Evolutionary conservation across 2,888 invertebrate species (phyloP).

Genomic region (Frankliniella intonsa): DNA sequence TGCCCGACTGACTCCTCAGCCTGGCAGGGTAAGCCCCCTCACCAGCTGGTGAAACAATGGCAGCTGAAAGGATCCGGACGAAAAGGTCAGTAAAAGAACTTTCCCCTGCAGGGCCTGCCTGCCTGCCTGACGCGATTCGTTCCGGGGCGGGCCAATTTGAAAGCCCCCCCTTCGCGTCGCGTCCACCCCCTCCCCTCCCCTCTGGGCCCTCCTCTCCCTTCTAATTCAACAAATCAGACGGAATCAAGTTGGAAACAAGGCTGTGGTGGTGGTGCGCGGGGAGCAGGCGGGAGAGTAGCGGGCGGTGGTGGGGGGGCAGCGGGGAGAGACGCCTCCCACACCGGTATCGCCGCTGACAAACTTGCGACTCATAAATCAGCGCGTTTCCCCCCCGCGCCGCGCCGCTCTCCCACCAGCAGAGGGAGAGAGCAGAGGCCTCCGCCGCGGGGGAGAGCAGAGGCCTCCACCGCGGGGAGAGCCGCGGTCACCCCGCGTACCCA

Average conservation of each 20-base stretch:
- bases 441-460: too few relatives aligned
- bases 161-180: background rate
- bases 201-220: background rate
- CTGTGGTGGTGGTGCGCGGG: background rate
- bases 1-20: too few relatives aligned
- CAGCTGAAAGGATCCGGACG: too few relatives aligned
- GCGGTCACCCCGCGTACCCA: too few relatives aligned
- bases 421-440: background rate
- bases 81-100: too few relatives aligned
- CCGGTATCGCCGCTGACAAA: background rate
- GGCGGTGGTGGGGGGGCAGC: background rate
- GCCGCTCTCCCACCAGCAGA: background rate
- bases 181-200: background rate
- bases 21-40: too few relatives aligned
- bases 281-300: background rate
- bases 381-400: too few relatives aligned
- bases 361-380: conserved; percentile 15
- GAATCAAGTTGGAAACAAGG: conserved; percentile 1
- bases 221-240: conserved; percentile 18
- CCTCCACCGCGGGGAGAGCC: too few relatives aligned
- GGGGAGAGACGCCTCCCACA: background rate
- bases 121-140: too few relatives aligned
- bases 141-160: too few relatives aligned
- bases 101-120: too few relatives aligned
- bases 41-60: too few relatives aligned